These are phyloP conservation scores for Labeo calbasu DNA, from an alignment of 2,797 vertebrate species.

Conservation along the genomic window DNA sequence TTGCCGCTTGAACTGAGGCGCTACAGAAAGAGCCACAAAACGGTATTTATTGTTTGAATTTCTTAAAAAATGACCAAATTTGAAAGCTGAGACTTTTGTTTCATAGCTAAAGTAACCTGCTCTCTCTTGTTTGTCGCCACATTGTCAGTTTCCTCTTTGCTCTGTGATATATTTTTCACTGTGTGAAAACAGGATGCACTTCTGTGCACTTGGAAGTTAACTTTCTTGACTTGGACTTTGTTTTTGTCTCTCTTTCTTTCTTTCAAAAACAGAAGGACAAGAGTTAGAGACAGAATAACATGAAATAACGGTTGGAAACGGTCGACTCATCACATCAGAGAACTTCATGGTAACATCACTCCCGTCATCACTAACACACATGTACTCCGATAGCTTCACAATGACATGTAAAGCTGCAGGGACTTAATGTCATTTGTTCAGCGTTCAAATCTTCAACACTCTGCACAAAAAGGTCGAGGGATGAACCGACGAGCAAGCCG, in stretches of 20 bases:
- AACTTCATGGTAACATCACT: conserved; percentile 24
- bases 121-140: too few species aligned
- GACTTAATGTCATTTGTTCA: conserved; percentile 40
- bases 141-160: too few species aligned
- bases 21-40: too few species aligned
- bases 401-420: conserved; percentile 36
- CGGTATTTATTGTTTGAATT: too few species aligned
- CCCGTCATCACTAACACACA: conserved; percentile 11
- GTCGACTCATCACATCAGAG: conserved; percentile 44
- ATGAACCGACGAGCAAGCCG: background rate
- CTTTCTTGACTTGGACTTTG: background rate
- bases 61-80: too few species aligned
- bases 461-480: background rate
- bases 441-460: background rate
- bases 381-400: background rate
- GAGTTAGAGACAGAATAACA: background rate
- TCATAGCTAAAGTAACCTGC: too few species aligned
- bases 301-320: conserved; percentile 26
- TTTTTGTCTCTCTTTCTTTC: background rate
- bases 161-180: too few species aligned
- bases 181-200: background rate
- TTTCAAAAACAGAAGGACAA: conserved; percentile 8
- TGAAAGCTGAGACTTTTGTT: too few species aligned
- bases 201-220: background rate
- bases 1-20: too few species aligned